Evolutionary conservation across 2,797 vertebrate species (phyloP).

Genomic region (Brotula barbata): DNA sequence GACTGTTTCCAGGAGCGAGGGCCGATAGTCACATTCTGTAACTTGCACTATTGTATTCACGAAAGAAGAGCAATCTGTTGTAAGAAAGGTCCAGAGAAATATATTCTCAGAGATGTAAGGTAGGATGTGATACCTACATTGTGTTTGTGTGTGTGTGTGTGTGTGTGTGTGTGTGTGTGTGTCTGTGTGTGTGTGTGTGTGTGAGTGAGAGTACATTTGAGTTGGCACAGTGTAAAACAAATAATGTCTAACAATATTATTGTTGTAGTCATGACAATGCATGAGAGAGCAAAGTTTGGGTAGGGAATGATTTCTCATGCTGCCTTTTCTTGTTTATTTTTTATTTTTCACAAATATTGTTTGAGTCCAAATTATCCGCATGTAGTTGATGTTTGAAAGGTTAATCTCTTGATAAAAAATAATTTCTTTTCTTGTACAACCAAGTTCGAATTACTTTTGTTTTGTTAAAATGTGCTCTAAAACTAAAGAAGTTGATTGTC

Average conservation of each 20-base stretch:
- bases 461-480: background rate
- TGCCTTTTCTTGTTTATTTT: too few species aligned
- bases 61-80: conserved; percentile 59
- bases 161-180: conserved; percentile 1
- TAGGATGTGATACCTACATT: conserved; percentile 35
- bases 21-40: conserved; percentile 73
- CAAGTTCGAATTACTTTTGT: too few species aligned
- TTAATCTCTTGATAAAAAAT: conserved; percentile 1
- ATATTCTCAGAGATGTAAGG: conserved; percentile 79
- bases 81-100: conserved; percentile 63
- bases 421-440: too few species aligned
- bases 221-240: too few species aligned
- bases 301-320: background rate
- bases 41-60: conserved; percentile 68
- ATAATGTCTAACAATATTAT: too few species aligned
- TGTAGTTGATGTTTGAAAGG: background rate
- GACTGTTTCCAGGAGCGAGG: conserved; percentile 59
- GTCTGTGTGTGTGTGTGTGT: background rate
- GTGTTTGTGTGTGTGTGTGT: conserved; percentile 1
- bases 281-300: background rate
- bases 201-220: too few species aligned
- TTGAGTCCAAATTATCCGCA: too few species aligned
- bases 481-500: background rate
- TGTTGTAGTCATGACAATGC: too few species aligned
- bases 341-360: too few species aligned